Base-by-base conservation (phyloP, 2,113 vertebrate genomes). In the Pygathrix nemaeus region DNA sequence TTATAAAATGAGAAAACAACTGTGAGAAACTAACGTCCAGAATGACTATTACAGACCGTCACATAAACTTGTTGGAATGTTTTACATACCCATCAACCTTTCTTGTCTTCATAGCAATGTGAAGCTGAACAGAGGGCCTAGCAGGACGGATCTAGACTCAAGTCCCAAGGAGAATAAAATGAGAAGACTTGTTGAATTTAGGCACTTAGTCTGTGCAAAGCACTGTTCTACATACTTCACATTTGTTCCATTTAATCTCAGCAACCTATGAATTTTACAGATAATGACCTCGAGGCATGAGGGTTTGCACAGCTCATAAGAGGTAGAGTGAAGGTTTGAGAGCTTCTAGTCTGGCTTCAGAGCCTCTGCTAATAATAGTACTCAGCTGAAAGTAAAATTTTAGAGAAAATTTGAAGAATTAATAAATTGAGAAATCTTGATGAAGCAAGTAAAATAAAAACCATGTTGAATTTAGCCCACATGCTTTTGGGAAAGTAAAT, bases 1-100 rank as follows among this genome's bases (percentile, higher is more conserved):
- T 94, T 94, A 87, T 32, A 72, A 92, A 94, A 90, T 50, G 35
- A 23, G 79, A 57, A 90, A 97, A 87, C 70, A 88, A 43, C 27
- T 50, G 32, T 70, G 5, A 95, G 73, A 91, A 88, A 35, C 30
- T 16, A 32, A 66, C 79, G 89, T 89, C 88, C 90, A 92, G 87
- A 95, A 85, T 93, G 89, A 97, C 57, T 48, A 43, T 43, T 57
- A 2, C 21, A 23, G 38, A n/a, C n/a, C 8, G 48, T 81, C 72
- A 50, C 73, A 48, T 92, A 91, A 82, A 84, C n/a, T 13, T 12
- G 16, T 43, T 48, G 30, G 83, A 30, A 57, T 92, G 35, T 76
- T 81, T 64, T 66, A 80, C 57, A 17, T 75, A 35, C 52, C 50
- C 66, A 8, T 35, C 5, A n/a, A 25, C 6, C 5, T 50, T 80